phyloP scores from a whole-genome alignment of 2,888 invertebrate genomes.

The Ditula angustiorana region DNA sequence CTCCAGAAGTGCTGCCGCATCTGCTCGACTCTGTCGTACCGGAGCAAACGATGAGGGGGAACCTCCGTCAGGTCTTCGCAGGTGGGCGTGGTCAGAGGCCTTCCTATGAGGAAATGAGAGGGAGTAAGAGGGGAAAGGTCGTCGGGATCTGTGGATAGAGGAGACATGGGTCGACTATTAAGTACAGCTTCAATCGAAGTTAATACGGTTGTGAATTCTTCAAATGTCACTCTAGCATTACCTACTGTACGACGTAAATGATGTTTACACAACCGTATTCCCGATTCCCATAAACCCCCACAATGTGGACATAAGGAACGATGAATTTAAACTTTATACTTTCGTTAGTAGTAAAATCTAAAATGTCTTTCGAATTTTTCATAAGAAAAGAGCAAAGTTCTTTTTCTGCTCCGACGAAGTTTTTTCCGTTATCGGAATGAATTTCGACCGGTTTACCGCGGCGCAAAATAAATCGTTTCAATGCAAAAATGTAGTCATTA shows the following conservation, averaged over 20 bases:
- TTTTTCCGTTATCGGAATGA: too few relatives aligned
- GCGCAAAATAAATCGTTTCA: too few relatives aligned
- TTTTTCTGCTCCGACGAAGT: too few relatives aligned
- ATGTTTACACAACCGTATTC: neutral
- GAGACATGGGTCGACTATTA: slow-evolving; percentile 1
- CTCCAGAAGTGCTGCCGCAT: slow-evolving; percentile 35
- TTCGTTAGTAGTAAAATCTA: neutral
- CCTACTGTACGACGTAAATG: neutral
- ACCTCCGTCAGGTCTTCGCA: slow-evolving; percentile 7
- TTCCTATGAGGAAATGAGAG: slow-evolving; percentile 29
- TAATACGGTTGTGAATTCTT: slow-evolving; percentile 2
- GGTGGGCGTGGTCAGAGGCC: slow-evolving; percentile 22
- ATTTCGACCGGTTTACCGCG: too few relatives aligned
- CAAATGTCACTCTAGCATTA: neutral
- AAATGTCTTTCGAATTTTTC: neutral
- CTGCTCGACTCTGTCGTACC: slow-evolving; percentile 27
- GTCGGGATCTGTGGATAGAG: slow-evolving; percentile 12
- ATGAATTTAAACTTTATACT: neutral
- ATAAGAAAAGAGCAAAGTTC: neutral
- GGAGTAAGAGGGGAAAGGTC: neutral
- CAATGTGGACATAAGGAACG: neutral
- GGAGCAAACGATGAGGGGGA: slow-evolving; percentile 5
- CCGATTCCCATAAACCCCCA: neutral
- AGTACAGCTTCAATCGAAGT: slow-evolving; percentile 2
- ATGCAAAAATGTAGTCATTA: too few relatives aligned